Conservation (phyloP, 2,888 invertebrate species). For the Timema cristinae region DNA sequence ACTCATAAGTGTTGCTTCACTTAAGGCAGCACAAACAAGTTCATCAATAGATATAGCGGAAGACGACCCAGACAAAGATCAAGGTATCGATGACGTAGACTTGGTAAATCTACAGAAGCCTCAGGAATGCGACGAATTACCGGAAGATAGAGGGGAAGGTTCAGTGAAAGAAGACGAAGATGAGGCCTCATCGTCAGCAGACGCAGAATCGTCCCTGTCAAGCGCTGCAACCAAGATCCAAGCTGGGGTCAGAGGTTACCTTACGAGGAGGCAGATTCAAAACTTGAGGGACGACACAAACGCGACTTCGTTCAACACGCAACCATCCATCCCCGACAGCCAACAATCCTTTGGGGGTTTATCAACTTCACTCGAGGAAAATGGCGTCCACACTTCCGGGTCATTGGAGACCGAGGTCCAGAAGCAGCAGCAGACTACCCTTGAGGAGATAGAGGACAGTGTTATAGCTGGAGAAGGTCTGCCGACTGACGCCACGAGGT, state of each 20-base stretch:
- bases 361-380: conserved; percentile 25
- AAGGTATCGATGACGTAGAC: conserved; percentile 27
- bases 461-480: conserved; percentile 7
- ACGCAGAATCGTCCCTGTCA: conserved; percentile 28
- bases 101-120: conserved; percentile 29
- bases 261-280: conserved; percentile 33
- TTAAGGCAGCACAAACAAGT: background rate
- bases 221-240: conserved; percentile 36
- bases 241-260: conserved; percentile 36
- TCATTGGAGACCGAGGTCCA: conserved; percentile 28
- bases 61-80: conserved; percentile 21
- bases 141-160: conserved; percentile 11
- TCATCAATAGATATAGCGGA: conserved; percentile 2
- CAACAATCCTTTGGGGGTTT: conserved; percentile 22
- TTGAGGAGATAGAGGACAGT: conserved; percentile 19
- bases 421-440: conserved; percentile 21
- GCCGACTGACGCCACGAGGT: background rate
- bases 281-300: conserved; percentile 19
- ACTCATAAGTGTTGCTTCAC: too few relatives aligned
- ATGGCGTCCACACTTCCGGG: conserved; percentile 27
- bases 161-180: background rate
- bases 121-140: conserved; percentile 31
- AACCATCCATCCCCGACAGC: conserved; percentile 26
- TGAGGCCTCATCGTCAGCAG: conserved; percentile 17
- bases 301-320: conserved; percentile 23